These are phyloP conservation scores for Rhynchotus rufescens DNA, from an alignment of 2,797 vertebrate species.

Conservation along the genomic window DNA sequence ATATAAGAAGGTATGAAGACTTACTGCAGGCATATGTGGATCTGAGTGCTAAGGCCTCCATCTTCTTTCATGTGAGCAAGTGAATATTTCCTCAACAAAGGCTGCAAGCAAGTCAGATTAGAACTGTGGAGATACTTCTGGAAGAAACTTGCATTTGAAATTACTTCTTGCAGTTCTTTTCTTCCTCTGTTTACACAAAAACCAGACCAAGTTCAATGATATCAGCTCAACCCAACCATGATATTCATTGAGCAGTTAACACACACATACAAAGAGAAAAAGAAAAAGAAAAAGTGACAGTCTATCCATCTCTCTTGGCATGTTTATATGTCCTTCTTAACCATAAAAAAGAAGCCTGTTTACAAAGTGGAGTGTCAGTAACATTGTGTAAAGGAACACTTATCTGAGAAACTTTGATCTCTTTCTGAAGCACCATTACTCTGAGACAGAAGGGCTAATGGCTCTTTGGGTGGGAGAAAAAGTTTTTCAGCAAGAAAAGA, in stretches of 20 bases:
- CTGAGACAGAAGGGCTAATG: conserved; percentile 44
- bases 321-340: conserved; percentile 78
- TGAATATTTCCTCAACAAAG: not conserved
- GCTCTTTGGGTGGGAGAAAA: conserved; percentile 56
- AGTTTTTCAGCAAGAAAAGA: conserved; percentile 47
- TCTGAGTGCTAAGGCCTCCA: not conserved
- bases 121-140: not conserved
- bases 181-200: conserved; percentile 54
- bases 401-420: conserved; percentile 81
- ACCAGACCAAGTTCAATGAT: not conserved
- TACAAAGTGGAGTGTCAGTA: conserved; percentile 80
- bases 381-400: conserved; percentile 77
- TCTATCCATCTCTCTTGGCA: conserved; percentile 77
- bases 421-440: conserved; percentile 70
- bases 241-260: conserved; percentile 36
- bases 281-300: conserved; percentile 59
- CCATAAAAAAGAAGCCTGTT: conserved; percentile 75
- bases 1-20: not conserved
- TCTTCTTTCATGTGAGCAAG: not conserved
- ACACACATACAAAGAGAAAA: conserved; percentile 27
- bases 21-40: not conserved
- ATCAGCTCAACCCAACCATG: conserved; percentile 21
- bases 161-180: conserved; percentile 9
- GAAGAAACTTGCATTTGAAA: not conserved
- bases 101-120: not conserved